Base-by-base conservation (phyloP, 2,888 invertebrate species). In the Parnassius orleans region DNA sequence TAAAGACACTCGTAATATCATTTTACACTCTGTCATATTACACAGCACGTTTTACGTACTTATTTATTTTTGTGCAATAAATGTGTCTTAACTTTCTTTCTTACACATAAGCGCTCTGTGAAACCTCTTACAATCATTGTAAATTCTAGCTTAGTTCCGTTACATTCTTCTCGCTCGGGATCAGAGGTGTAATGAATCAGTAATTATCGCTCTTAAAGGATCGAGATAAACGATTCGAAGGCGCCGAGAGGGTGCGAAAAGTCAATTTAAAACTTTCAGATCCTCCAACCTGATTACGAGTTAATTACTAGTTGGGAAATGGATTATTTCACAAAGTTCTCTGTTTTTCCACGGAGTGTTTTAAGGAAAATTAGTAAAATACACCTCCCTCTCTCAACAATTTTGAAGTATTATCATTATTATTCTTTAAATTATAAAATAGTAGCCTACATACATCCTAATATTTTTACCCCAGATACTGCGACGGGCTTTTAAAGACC, bases 301-400 rank as follows among this genome's bases (percentile, higher is more conserved):
- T 82, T 83, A 82, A 84, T 74, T 80, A 77, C 72, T 71, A 76
- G 75, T 79, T 76, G 68, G 65, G 65, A 65, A 68, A 67, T 65
- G 68, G 67, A 72, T 74, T 74, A 74, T 69, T 69, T 64, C 46
- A 41, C 60, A 61, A 66, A 67, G 59, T 71, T 68, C 68, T 71
- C 73, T 70, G 69, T 69, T 71, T 68, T 11, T 9, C 10, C 24
- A 33, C 33, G 33, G 7, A 33, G 33, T 33, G 0, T 33, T 33
- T 5, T 33, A 33, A 33, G 33, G 33, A 33, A 33, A 33, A 33
- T 33, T 33, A 33, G 33, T 33, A 33, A 33, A 33, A 33, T 1
- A 3, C 24, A 24, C 7, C 5, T 24, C 24, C 3, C 24, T 24
- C 24, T 3, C 24, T 24, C 24, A 24, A 7, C 3, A 24, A 24